These are phyloP conservation scores for Propithecus coquereli DNA, from an alignment of 2,113 vertebrate genomes.

Conservation along the genomic window DNA sequence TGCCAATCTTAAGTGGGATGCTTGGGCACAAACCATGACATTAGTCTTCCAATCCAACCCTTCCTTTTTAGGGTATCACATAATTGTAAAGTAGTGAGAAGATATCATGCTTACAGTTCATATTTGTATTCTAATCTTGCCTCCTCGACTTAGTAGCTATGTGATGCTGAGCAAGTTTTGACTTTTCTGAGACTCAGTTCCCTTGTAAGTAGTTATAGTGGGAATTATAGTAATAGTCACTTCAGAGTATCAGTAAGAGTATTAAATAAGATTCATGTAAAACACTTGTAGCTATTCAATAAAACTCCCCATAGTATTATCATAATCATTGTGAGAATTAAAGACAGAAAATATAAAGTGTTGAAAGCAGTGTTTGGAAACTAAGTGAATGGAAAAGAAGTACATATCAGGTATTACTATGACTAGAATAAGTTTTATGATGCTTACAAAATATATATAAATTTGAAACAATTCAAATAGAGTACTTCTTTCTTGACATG, in stretches of 20 bases:
- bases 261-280: neutral
- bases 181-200: neutral
- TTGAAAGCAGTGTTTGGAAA: neutral
- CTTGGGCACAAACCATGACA: neutral
- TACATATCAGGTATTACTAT: neutral
- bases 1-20: neutral
- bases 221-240: neutral
- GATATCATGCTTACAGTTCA: neutral
- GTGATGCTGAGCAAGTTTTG: neutral
- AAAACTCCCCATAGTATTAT: neutral
- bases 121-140: neutral
- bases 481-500: neutral
- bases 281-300: neutral
- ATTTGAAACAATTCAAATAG: neutral
- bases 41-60: neutral
- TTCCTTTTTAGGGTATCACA: neutral
- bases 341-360: neutral
- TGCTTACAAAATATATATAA: neutral
- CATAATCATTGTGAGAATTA: neutral
- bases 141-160: neutral
- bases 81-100: neutral
- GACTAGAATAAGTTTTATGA: neutral
- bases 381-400: neutral
- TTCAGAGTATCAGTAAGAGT: neutral
- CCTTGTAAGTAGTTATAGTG: neutral